These are phyloP conservation scores for Nemoura dubitans DNA, from an alignment of 2,888 invertebrate genomes.

Conservation along the genomic window DNA sequence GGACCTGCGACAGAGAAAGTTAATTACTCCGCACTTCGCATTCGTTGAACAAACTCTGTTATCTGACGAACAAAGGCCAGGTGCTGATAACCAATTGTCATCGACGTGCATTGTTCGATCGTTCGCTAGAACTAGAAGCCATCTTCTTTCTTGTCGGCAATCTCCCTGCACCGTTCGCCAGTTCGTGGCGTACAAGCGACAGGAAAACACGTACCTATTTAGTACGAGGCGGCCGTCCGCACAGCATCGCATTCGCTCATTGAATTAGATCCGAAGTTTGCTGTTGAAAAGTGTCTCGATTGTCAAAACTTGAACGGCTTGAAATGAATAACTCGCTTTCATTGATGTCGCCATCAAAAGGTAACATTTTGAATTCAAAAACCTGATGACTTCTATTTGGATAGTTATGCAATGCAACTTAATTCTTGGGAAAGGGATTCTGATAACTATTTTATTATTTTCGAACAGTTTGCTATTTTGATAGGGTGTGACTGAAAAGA, in stretches of 20 bases:
- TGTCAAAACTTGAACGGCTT: neutral
- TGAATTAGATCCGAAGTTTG: neutral
- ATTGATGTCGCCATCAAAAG: neutral
- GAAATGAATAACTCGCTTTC: neutral
- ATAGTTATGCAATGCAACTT: too few species aligned
- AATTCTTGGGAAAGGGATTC: too few species aligned
- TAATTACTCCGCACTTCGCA: neutral
- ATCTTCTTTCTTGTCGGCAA: neutral
- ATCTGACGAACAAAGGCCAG: constrained; percentile 7
- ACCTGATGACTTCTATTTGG: too few species aligned
- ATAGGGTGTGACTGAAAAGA: too few species aligned
- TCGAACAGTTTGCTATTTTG: too few species aligned
- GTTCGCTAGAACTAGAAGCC: neutral
- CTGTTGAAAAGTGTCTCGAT: neutral
- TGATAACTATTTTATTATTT: too few species aligned
- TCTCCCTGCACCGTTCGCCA: neutral
- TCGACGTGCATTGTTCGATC: neutral
- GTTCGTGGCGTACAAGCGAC: neutral
- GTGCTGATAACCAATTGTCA: constrained; percentile 7
- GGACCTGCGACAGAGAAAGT: neutral
- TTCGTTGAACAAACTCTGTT: neutral
- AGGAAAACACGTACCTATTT: neutral
- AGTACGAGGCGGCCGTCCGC: neutral
- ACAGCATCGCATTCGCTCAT: neutral
- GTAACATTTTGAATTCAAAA: neutral